phyloP scores from a whole-genome alignment of 1,140 invertebrate genomes.

The Bombus vancouverensis region DNA sequence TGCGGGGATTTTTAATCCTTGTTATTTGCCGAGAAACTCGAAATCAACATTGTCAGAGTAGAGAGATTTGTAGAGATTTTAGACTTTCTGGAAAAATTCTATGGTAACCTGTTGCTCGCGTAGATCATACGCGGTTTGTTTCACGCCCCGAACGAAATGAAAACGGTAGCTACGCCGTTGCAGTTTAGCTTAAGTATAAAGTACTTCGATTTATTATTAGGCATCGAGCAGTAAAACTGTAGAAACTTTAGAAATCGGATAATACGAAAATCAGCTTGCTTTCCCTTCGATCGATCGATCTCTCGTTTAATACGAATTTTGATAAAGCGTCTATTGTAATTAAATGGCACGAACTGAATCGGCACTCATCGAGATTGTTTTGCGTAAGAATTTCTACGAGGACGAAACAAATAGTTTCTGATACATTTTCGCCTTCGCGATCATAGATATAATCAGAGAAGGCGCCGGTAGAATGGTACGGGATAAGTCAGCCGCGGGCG shows the following conservation, averaged over 20 bases:
- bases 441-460: not conserved
- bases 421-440: not conserved
- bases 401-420: not conserved
- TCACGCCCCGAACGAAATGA: not conserved
- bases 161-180: not conserved
- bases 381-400: not conserved
- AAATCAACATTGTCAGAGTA: too few species aligned
- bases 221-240: too few species aligned
- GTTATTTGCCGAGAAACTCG: too few species aligned
- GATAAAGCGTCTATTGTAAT: not conserved
- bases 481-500: constrained; percentile 34
- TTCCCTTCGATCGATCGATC: not conserved
- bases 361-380: not conserved
- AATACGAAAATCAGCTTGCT: not conserved
- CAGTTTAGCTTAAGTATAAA: not conserved
- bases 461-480: constrained; percentile 1
- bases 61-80: too few species aligned
- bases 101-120: not conserved
- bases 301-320: not conserved
- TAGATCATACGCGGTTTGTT: not conserved
- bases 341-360: not conserved
- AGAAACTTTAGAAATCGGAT: not conserved
- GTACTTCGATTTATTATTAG: not conserved
- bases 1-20: not conserved
- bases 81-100: not conserved